These are phyloP conservation scores for Margaritifera margaritifera DNA, from an alignment of 2,888 invertebrate genomes.

Conservation along the genomic window DNA sequence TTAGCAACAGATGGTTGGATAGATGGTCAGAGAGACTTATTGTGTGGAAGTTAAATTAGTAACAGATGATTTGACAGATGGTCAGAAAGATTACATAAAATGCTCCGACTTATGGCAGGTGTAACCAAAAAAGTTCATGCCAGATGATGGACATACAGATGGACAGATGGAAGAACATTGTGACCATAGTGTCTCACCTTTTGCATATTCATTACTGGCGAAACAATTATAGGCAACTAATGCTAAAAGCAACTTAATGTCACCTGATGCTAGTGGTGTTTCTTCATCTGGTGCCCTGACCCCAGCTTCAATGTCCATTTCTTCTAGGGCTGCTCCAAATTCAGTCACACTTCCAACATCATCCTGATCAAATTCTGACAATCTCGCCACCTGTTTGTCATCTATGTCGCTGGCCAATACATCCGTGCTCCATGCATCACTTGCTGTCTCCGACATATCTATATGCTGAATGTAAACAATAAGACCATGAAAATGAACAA, in stretches of 20 bases:
- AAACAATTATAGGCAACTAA: conserved; percentile 9
- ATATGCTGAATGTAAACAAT: conserved; percentile 26
- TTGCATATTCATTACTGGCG: neutral
- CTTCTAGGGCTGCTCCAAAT: conserved; percentile 46
- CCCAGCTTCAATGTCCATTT: conserved; percentile 45
- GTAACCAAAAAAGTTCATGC: too few relatives aligned
- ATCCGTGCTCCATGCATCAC: conserved; percentile 73
- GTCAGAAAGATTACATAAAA: too few relatives aligned
- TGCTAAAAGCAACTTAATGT: conserved; percentile 8
- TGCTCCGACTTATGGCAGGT: too few relatives aligned
- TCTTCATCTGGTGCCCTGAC: conserved; percentile 52
- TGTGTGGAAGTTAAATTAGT: too few relatives aligned
- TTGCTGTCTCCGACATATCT: conserved; percentile 80
- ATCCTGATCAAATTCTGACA: conserved; percentile 84
- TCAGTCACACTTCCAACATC: conserved; percentile 59
- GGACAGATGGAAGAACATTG: too few relatives aligned
- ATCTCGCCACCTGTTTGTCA: conserved; percentile 79
- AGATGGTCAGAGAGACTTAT: too few relatives aligned
- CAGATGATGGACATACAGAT: too few relatives aligned
- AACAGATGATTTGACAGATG: too few relatives aligned
- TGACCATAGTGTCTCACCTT: neutral
- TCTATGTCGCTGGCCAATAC: conserved; percentile 84
- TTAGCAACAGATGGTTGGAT: too few relatives aligned
- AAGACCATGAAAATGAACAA: neutral
- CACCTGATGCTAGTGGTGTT: conserved; percentile 55